These are phyloP conservation scores for Lophius americanus DNA, from an alignment of 2,797 vertebrate genomes.

Conservation along the genomic window DNA sequence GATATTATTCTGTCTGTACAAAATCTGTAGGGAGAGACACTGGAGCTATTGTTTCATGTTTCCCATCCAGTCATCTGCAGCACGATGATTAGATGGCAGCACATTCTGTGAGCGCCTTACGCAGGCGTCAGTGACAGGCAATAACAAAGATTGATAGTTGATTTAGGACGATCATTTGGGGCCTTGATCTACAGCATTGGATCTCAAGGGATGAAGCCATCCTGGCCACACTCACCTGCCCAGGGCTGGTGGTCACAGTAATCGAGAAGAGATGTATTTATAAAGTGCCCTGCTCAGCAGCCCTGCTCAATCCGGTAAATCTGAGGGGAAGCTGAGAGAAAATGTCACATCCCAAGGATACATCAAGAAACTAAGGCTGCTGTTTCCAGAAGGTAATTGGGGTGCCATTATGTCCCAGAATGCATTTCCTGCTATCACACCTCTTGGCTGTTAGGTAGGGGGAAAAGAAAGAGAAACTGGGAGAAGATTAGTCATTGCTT, in stretches of 20 bases:
- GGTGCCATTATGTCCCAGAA: constrained; percentile 66
- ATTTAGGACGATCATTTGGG: constrained; percentile 74
- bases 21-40: constrained; percentile 26
- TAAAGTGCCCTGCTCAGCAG: constrained; percentile 82
- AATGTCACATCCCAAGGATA: constrained; percentile 83
- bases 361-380: constrained; percentile 67
- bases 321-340: constrained; percentile 73
- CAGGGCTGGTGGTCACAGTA: constrained; percentile 73
- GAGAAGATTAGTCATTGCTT: constrained; percentile 7
- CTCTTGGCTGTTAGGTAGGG: constrained; percentile 35
- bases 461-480: constrained; percentile 1
- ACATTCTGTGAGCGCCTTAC: constrained; percentile 61
- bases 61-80: constrained; percentile 50
- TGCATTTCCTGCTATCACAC: constrained; percentile 57
- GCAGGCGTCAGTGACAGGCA: constrained; percentile 59
- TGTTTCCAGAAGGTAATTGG: constrained; percentile 69
- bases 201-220: constrained; percentile 81
- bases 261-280: constrained; percentile 83
- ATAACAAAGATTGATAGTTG: constrained; percentile 81
- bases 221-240: constrained; percentile 58
- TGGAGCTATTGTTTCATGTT: constrained; percentile 55
- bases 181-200: constrained; percentile 72
- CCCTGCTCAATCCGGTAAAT: constrained; percentile 81
- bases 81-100: constrained; percentile 67
- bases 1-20: constrained; percentile 19